These are phyloP conservation scores for Lutjanus erythropterus DNA, from an alignment of 2,113 vertebrate genomes.

Conservation along the genomic window DNA sequence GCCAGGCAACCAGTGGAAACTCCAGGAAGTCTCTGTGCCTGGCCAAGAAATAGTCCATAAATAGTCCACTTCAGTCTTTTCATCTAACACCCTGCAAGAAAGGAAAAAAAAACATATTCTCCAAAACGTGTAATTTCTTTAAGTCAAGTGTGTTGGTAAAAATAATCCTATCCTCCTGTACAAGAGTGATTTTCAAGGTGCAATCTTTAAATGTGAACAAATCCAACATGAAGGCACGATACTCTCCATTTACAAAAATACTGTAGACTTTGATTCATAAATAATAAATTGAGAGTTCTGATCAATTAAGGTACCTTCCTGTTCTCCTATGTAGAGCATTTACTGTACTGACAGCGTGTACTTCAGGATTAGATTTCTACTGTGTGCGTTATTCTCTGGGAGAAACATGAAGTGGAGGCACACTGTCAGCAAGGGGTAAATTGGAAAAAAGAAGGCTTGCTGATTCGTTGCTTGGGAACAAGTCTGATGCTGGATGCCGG, in stretches of 20 bases:
- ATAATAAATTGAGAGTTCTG: background rate
- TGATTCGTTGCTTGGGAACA: slow-evolving; percentile 65
- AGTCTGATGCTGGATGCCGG: slow-evolving; percentile 30
- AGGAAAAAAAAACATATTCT: background rate
- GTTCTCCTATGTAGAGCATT: background rate
- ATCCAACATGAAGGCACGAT: too few relatives aligned
- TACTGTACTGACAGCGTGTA: background rate
- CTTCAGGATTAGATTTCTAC: background rate
- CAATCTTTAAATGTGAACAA: background rate
- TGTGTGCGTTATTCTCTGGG: background rate
- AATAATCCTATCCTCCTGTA: background rate
- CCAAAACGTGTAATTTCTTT: background rate
- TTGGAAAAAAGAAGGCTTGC: slow-evolving; percentile 48
- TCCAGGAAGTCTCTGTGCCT: slow-evolving; percentile 5
- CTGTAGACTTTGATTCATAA: background rate
- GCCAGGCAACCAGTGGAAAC: slow-evolving; percentile 37
- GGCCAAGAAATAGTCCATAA: slow-evolving; percentile 40
- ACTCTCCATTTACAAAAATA: background rate
- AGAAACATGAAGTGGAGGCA: slow-evolving; percentile 33
- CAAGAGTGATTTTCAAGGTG: background rate
- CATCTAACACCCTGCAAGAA: background rate
- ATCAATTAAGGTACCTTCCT: background rate
- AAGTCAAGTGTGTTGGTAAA: background rate
- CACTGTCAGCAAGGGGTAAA: slow-evolving; percentile 52
- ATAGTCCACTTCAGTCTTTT: slow-evolving; percentile 39